These are phyloP conservation scores for Plectropomus leopardus DNA, from an alignment of 2,113 vertebrate genomes.

Conservation along the genomic window DNA sequence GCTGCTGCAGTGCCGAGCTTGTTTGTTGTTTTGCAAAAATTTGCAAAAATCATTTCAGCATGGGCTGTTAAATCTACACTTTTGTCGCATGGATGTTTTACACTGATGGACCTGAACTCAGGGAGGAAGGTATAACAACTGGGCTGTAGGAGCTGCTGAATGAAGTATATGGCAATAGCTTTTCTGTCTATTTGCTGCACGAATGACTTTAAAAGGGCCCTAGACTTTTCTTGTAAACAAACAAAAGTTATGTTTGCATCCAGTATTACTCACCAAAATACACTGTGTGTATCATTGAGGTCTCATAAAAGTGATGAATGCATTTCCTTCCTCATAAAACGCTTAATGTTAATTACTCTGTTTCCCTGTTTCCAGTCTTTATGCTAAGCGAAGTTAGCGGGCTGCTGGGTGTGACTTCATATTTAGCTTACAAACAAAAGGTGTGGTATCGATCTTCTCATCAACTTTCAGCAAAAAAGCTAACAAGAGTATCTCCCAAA, in stretches of 20 bases:
- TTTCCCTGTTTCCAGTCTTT: background rate
- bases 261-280: background rate
- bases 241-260: background rate
- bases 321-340: background rate
- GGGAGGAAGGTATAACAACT: background rate
- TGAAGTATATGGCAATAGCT: background rate
- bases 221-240: background rate
- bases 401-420: background rate
- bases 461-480: background rate
- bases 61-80: background rate
- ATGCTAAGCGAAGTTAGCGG: background rate
- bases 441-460: background rate
- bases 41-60: background rate
- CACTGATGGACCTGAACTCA: background rate
- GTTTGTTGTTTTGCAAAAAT: constrained; percentile 58
- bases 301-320: background rate
- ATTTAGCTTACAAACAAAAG: background rate
- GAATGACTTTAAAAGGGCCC: background rate
- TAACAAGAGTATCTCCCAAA: background rate
- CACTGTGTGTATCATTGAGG: background rate
- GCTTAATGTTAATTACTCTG: background rate
- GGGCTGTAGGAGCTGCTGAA: background rate
- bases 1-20: constrained; percentile 27
- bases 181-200: background rate
- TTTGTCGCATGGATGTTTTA: background rate